A percentile compares a stretch with the other conserved stretches of the same genome.
These are phyloP conservation scores for Hydriomena furcata DNA, from an alignment of 2,888 invertebrate genomes.

Conservation along the genomic window DNA sequence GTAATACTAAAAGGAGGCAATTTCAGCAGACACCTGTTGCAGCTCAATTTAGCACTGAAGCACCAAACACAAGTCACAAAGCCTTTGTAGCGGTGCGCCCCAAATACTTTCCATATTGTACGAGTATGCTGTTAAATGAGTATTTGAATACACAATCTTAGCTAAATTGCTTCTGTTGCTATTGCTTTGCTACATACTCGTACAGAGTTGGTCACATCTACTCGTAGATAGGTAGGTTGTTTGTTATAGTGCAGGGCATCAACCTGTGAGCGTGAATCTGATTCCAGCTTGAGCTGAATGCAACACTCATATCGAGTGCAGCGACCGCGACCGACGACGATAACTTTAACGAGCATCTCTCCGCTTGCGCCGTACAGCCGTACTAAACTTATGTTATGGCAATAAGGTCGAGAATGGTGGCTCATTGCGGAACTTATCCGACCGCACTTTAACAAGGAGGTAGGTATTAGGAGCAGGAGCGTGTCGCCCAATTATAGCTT, in stretches of 20 bases:
- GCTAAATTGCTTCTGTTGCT: constrained; percentile 3
- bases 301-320: constrained; percentile 7
- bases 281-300: constrained; percentile 1
- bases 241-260: constrained; percentile 2
- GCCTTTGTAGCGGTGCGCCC: constrained; percentile 1
- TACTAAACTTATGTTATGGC: not conserved
- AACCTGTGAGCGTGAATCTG: constrained; percentile 7
- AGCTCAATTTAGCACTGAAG: not conserved
- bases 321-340: constrained; percentile 13
- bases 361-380: not conserved
- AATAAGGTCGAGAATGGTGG: constrained; percentile 3
- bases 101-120: not conserved
- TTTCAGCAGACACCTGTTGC: constrained; percentile 1
- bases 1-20: not conserved
- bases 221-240: no score
- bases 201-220: no score
- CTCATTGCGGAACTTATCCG: not conserved
- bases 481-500: no score
- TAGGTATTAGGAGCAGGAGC: no score
- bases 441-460: no score
- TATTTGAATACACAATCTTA: constrained; percentile 1
- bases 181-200: no score
- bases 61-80: not conserved
- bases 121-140: not conserved
- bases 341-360: not conserved